phyloP scores from a whole-genome alignment of 2,888 invertebrate genomes.

The Philhelius pedissequus region DNA sequence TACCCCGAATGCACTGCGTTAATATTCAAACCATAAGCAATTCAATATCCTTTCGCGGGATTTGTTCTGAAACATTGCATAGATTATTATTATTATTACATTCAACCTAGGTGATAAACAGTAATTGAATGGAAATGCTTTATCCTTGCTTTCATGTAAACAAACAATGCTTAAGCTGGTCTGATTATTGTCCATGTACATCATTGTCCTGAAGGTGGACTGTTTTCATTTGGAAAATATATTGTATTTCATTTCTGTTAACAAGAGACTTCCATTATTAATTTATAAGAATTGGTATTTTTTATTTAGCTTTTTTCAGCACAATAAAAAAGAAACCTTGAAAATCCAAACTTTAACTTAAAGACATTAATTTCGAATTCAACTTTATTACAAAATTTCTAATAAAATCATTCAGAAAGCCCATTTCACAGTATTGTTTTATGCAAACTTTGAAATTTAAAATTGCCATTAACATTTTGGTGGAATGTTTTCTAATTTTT shows the following conservation, averaged over 20 bases:
- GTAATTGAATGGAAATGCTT: not conserved
- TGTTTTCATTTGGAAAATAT: not conserved
- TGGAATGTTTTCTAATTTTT: not conserved
- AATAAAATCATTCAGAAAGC: not conserved
- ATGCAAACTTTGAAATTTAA: not conserved
- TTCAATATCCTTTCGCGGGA: not conserved
- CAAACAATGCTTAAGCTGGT: not conserved
- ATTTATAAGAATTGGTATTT: not conserved
- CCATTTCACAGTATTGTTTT: conserved; percentile 1
- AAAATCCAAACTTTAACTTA: not conserved
- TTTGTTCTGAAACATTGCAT: not conserved
- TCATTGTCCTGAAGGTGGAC: not conserved
- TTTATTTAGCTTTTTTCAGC: not conserved
- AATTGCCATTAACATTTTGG: not conserved
- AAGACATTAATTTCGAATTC: not conserved
- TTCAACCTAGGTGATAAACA: not conserved
- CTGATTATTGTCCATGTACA: not conserved
- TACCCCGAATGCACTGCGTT: not conserved
- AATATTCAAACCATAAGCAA: not conserved
- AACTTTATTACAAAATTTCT: not conserved
- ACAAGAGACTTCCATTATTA: not conserved
- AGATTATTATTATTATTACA: not conserved
- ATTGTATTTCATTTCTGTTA: not conserved
- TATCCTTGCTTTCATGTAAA: not conserved
- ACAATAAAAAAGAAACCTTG: not conserved